A percentile compares a stretch with the other conserved stretches of the same genome.
phyloP scores from a whole-genome alignment of 2,797 vertebrate genomes.

The Aplochiton taeniatus region DNA sequence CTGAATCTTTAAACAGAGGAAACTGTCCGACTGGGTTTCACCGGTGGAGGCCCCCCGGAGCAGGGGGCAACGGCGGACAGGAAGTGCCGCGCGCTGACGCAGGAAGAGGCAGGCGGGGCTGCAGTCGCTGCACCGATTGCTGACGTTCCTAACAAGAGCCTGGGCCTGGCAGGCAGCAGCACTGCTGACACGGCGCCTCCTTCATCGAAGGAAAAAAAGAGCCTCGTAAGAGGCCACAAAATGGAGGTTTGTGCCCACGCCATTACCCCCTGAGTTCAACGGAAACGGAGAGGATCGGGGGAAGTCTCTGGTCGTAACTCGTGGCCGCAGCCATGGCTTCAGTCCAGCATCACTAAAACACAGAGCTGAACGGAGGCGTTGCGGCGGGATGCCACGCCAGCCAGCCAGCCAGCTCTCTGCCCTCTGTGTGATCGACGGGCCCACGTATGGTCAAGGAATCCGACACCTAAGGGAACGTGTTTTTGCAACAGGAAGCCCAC shows the following conservation, averaged over 20 bases:
- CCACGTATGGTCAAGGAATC: too few species aligned
- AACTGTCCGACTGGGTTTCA: conserved; percentile 64
- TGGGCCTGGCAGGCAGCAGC: conserved; percentile 33
- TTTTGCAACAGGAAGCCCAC: conserved; percentile 11
- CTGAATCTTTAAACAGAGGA: conserved; percentile 71
- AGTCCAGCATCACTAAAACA: background rate
- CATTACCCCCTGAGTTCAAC: conserved; percentile 6
- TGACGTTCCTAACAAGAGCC: conserved; percentile 23
- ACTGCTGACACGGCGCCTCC: conserved; percentile 47
- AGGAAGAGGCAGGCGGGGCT: background rate
- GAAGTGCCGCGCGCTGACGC: background rate
- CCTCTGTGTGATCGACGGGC: background rate
- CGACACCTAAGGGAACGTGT: too few species aligned
- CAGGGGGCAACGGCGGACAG: background rate
- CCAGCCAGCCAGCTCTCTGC: conserved; percentile 20
- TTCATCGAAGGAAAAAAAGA: conserved; percentile 29
- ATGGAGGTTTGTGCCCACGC: conserved; percentile 18
- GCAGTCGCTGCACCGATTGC: background rate
- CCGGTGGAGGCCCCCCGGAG: conserved; percentile 11
- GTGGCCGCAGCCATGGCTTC: background rate
- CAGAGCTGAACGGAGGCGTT: conserved; percentile 11
- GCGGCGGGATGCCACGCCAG: conserved; percentile 6
- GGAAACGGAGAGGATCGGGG: conserved; percentile 4
- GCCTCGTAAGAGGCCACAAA: conserved; percentile 23
- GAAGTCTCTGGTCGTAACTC: background rate